Conservation (phyloP, 2,888 invertebrate species). For the Masnerella sp. region DNA sequence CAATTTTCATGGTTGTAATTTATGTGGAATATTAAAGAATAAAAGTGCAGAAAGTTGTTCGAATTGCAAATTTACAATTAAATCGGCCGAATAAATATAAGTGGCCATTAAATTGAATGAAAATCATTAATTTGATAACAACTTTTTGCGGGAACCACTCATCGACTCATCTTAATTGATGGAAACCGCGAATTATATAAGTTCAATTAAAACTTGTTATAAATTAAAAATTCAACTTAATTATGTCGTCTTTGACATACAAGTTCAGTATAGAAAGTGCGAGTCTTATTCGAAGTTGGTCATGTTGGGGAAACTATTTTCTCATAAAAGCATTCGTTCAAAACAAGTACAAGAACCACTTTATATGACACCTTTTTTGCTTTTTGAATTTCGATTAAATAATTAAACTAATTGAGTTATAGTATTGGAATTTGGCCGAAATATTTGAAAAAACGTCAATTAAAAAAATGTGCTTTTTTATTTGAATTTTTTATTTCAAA, state of each 20-base stretch:
- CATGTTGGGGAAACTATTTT: neutral
- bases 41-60: too few relatives aligned
- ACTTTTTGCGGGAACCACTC: neutral
- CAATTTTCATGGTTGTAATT: too few relatives aligned
- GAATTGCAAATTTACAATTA: too few relatives aligned
- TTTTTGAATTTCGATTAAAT: too few relatives aligned
- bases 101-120: neutral
- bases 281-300: conserved; percentile 11
- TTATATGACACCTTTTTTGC: too few relatives aligned
- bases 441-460: too few relatives aligned
- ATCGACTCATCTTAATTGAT: conserved; percentile 6
- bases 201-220: conserved; percentile 2
- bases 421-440: too few relatives aligned
- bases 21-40: too few relatives aligned
- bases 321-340: neutral
- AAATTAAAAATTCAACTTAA: conserved; percentile 8
- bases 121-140: neutral
- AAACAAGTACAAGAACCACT: neutral
- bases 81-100: too few relatives aligned
- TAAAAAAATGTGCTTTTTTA: too few relatives aligned
- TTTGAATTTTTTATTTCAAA: too few relatives aligned
- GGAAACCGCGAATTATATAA: conserved; percentile 10
- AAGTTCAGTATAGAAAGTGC: conserved; percentile 19
- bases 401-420: neutral
- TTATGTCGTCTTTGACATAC: neutral